Conservation (phyloP, 1,140 invertebrate species). For the Drosophila insularis region DNA sequence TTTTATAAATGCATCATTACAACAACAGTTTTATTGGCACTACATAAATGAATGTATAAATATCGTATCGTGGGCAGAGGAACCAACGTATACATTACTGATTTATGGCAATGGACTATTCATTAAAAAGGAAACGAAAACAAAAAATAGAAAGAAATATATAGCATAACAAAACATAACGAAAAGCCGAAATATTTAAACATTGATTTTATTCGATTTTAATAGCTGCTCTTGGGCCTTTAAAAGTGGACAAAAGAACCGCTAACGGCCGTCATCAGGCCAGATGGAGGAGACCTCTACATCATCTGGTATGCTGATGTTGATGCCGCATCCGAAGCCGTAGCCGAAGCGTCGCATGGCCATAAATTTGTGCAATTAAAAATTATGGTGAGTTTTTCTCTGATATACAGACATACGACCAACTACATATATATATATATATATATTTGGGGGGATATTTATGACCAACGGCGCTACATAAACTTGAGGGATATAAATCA, state of each 20-base stretch:
- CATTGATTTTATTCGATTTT: constrained; percentile 79
- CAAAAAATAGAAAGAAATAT: background rate
- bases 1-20: constrained; percentile 78
- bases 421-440: background rate
- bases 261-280: constrained; percentile 69
- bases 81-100: constrained; percentile 65
- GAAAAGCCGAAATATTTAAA: constrained; percentile 45
- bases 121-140: constrained; percentile 49
- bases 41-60: constrained; percentile 34
- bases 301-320: too few species aligned
- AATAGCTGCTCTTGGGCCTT: constrained; percentile 43
- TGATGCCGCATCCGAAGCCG: too few species aligned
- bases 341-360: constrained; percentile 32
- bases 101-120: constrained; percentile 69
- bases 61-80: constrained; percentile 45
- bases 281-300: constrained; percentile 9
- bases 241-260: constrained; percentile 67
- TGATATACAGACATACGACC: constrained; percentile 37
- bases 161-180: constrained; percentile 3
- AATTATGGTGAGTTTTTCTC: constrained; percentile 76
- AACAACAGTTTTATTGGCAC: constrained; percentile 58
- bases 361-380: constrained; percentile 79
- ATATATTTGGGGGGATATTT: constrained; percentile 48
- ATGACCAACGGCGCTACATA: constrained; percentile 42
- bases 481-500: constrained; percentile 65